phyloP scores from a whole-genome alignment of 1,140 invertebrate genomes.

The Nilaparvata lugens region DNA sequence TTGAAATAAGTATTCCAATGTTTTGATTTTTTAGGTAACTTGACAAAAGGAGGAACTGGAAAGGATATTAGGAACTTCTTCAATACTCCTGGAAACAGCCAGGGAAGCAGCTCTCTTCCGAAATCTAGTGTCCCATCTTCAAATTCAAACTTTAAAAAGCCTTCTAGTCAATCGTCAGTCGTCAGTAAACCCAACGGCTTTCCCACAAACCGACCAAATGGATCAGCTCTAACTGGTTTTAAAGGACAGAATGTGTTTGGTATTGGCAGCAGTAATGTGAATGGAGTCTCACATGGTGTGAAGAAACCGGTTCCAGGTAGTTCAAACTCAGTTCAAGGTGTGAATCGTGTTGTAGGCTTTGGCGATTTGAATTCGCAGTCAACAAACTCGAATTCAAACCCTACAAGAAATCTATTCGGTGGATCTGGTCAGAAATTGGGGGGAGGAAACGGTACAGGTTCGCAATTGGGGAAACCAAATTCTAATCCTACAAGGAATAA shows the following conservation, averaged over 20 bases:
- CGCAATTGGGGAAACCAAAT: too few species aligned
- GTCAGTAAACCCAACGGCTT: too few species aligned
- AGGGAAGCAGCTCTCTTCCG: too few species aligned
- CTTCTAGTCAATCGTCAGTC: too few species aligned
- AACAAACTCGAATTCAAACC: background rate
- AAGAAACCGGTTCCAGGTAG: background rate
- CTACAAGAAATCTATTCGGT: background rate
- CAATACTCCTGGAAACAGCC: background rate
- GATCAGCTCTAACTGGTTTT: background rate
- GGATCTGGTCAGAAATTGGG: slow-evolving; percentile 11
- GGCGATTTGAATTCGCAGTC: background rate
- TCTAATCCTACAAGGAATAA: too few species aligned
- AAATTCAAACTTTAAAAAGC: too few species aligned
- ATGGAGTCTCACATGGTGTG: background rate
- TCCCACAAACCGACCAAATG: background rate
- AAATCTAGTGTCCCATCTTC: too few species aligned
- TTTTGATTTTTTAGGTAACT: too few species aligned
- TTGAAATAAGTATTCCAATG: too few species aligned
- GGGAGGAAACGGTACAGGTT: background rate
- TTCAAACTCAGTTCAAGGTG: background rate
- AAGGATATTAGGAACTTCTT: slow-evolving; percentile 9
- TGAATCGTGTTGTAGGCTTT: slow-evolving; percentile 8
- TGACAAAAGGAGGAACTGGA: background rate
- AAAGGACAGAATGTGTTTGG: slow-evolving; percentile 10
- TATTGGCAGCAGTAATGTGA: background rate